Evolutionary conservation across 2,113 vertebrate genomes (phyloP).

Genomic region (Rhea americana): DNA sequence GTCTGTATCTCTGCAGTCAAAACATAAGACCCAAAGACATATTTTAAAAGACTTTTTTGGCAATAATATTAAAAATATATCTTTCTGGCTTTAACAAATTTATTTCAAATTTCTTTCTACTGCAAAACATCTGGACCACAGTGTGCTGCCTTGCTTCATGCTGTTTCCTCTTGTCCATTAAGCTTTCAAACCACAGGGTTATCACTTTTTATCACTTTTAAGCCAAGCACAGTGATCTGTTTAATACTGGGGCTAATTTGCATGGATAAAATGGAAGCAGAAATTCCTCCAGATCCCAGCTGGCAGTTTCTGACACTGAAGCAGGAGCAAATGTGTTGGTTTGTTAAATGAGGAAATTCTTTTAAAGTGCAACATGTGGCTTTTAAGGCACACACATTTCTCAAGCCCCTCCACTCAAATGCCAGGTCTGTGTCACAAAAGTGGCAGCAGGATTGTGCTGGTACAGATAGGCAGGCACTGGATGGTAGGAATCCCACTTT

Average conservation of each 20-base stretch:
- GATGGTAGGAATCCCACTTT: not conserved
- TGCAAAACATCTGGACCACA: conserved; percentile 12
- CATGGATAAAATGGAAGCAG: not conserved
- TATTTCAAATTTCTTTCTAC: conserved; percentile 1
- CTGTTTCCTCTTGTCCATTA: conserved; percentile 30
- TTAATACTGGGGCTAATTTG: too few species aligned
- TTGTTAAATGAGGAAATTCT: not conserved
- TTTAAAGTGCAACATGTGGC: not conserved
- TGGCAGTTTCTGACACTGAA: not conserved
- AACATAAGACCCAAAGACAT: conserved; percentile 10
- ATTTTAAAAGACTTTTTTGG: not conserved
- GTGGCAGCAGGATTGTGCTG: not conserved
- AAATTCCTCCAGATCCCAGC: not conserved
- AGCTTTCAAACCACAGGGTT: conserved; percentile 11
- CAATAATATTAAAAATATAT: not conserved
- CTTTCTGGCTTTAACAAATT: not conserved
- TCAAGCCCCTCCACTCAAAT: not conserved
- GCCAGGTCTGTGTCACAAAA: not conserved
- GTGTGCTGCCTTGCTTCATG: not conserved
- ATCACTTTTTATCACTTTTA: conserved; percentile 27
- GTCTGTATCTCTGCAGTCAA: not conserved
- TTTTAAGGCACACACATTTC: not conserved
- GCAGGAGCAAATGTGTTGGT: not conserved
- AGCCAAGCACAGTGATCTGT: not conserved
- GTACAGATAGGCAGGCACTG: not conserved